A percentile compares a stretch with the other conserved stretches of the same genome.
These are phyloP conservation scores for Conus ventricosus DNA, from an alignment of 1,140 invertebrate species.

Conservation along the genomic window DNA sequence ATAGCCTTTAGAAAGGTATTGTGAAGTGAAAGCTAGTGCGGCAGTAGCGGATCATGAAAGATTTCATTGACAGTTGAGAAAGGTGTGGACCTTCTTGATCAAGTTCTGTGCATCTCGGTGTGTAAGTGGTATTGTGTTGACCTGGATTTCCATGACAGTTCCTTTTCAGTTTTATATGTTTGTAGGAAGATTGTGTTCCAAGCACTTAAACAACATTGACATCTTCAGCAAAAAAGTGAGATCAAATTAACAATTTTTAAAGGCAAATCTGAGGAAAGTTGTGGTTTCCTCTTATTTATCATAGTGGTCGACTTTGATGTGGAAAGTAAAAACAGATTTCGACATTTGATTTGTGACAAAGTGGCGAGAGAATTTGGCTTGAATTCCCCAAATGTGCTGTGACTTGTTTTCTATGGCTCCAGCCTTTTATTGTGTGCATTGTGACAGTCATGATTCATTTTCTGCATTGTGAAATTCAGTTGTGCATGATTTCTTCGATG, in stretches of 20 bases:
- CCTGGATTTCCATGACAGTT: conserved; percentile 3
- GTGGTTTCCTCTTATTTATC: not conserved
- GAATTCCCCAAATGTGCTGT: not conserved
- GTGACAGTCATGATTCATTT: not conserved
- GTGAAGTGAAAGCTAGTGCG: not conserved
- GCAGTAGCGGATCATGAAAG: not conserved
- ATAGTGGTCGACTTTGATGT: not conserved
- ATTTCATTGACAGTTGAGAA: not conserved
- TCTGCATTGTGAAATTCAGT: not conserved
- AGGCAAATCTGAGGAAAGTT: not conserved
- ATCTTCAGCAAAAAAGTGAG: not conserved
- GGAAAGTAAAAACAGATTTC: not conserved
- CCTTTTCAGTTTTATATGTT: not conserved
- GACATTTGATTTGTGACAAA: not conserved
- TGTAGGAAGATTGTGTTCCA: not conserved
- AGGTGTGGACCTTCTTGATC: not conserved
- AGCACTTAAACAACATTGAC: not conserved
- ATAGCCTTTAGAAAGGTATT: not conserved
- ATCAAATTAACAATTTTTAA: too few relatives aligned
- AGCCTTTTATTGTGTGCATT: not conserved
- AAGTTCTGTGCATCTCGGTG: not conserved
- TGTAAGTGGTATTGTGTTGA: not conserved
- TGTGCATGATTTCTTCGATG: conserved; percentile 29
- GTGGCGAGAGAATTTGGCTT: not conserved
- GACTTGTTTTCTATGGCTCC: not conserved